Evolutionary conservation across 2,797 vertebrate species (phyloP), one percentile per base, ranked within the genome.

Genomic region (Merluccius polli): DNA sequence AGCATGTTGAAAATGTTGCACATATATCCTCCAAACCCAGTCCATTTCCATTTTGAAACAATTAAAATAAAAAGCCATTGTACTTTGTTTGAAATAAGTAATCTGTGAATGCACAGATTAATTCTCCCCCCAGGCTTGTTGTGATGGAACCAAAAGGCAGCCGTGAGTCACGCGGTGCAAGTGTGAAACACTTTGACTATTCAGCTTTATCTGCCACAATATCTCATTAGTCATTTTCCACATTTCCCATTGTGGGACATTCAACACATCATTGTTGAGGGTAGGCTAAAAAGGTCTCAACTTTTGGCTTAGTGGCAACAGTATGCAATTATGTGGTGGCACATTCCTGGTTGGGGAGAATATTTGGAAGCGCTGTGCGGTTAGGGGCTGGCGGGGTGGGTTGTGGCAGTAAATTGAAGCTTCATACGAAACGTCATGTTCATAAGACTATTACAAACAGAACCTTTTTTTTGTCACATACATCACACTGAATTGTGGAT

Each of bases 361-460:
- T 82, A 79, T 88, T 89, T 79, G 84, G 85, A 79, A 77, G 82
- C 85, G 72, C 72, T 74, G 83, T 33, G 76, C 71, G 24, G 78
- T 69, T 65, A 82, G 90, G 87, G 88, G 84, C 32, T 86, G 84
- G 81, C 74, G 81, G 87, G 83, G 35, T 86, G 85, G 81, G 74
- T 48, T 18, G 15, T 44, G 41, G 16, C 41, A 2, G 48, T 52
- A 21, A 21, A 52, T 52, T 21, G 21, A 52, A n/a, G 73, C 82
- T 77, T 91, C 89, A 83, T 65, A 86, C 79, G 85, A 93, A 93
- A 93, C 90, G 91, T 93, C 91, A 90, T 75, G 87, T 88, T 89
- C 89, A 87, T 88, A 81, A 86, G 84, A 75, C 82, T 88, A 83
- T 90, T 86, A 87, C 82, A 85, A 83, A 81, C 82, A 79, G 86